A percentile compares a stretch with the other conserved stretches of the same genome.
Evolutionary conservation across 2,797 vertebrate genomes (phyloP).

Genomic region (Crocodylus rhombifer): DNA sequence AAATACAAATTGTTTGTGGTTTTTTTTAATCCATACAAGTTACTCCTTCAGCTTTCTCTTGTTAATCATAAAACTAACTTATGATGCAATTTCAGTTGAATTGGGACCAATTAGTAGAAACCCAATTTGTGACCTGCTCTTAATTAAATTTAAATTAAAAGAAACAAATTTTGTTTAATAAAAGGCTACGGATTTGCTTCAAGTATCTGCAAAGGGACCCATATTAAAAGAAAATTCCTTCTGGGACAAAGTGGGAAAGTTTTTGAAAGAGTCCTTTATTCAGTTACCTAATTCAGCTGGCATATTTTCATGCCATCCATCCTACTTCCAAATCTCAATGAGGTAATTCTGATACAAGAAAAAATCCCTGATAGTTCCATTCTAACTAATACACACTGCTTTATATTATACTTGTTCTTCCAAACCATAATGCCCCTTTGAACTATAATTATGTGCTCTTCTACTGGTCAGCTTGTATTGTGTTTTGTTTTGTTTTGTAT

Average conservation of each 20-base stretch:
- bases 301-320: not conserved
- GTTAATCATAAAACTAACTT: not conserved
- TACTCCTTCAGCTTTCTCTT: not conserved
- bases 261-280: constrained; percentile 7
- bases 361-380: not conserved
- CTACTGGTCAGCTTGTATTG: too few species aligned
- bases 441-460: too few species aligned
- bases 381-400: not conserved
- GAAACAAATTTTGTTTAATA: not conserved
- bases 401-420: not conserved
- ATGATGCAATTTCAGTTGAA: not conserved
- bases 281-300: constrained; percentile 3
- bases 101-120: not conserved
- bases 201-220: not conserved
- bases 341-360: not conserved
- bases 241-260: not conserved
- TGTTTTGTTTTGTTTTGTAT: too few species aligned
- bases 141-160: constrained; percentile 1
- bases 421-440: not conserved
- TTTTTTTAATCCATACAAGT: not conserved
- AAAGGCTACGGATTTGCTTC: not conserved
- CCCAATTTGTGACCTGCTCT: not conserved
- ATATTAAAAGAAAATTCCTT: not conserved
- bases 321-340: not conserved
- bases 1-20: not conserved